phyloP scores from a whole-genome alignment of 2,113 vertebrate species.

The Aphelocoma coerulescens region DNA sequence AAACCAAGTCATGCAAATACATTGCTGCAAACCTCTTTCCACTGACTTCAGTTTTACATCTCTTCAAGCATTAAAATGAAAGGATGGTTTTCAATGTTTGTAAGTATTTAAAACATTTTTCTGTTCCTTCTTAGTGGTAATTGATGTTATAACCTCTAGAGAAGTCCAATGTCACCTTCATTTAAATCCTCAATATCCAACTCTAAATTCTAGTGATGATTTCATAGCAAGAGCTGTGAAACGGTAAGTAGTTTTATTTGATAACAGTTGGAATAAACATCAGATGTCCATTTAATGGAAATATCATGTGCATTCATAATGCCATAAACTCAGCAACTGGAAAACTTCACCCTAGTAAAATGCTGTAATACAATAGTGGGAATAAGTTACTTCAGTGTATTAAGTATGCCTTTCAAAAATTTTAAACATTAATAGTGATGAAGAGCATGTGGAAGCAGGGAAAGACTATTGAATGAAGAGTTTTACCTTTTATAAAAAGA shows the following conservation, averaged over 20 bases:
- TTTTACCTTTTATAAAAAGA: not conserved
- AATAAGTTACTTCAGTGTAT: not conserved
- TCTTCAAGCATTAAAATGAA: not conserved
- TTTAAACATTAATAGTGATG: not conserved
- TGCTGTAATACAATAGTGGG: not conserved
- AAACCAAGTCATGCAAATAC: not conserved
- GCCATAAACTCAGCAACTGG: not conserved
- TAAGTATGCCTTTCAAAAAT: not conserved
- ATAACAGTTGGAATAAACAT: not conserved
- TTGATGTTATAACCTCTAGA: constrained; percentile 66
- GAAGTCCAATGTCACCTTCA: constrained; percentile 73
- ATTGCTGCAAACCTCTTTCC: not conserved
- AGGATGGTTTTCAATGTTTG: not conserved
- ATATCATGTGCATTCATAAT: not conserved
- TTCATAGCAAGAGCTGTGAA: constrained; percentile 70
- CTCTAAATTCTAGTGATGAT: constrained; percentile 56
- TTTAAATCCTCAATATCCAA: constrained; percentile 33
- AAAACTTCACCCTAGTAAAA: not conserved
- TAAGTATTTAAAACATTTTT: not conserved
- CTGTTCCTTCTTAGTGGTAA: constrained; percentile 69
- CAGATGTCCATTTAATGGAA: not conserved
- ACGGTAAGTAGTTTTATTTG: constrained; percentile 51
- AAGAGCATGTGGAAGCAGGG: not conserved
- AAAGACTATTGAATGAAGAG: not conserved
- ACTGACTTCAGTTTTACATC: not conserved